Conservation (phyloP, 2,113 vertebrate species). For the Alexandromys fortis region DNA sequence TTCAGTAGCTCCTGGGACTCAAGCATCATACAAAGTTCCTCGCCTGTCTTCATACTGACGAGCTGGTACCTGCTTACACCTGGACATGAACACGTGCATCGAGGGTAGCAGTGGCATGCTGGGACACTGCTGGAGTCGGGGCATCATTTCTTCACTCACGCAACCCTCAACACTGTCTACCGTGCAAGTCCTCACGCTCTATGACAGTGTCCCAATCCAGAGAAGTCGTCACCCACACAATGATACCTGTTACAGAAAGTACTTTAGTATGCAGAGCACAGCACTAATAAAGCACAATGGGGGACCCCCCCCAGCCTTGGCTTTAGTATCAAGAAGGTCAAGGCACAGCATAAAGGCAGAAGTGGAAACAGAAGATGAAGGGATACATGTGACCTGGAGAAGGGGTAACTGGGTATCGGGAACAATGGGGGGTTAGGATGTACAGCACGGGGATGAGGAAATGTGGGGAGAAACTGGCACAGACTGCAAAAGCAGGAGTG, state of each 20-base stretch:
- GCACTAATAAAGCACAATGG: neutral
- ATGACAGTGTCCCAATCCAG: neutral
- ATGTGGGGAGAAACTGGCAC: neutral
- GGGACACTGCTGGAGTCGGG: neutral
- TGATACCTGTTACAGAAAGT: neutral
- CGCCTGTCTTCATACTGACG: constrained; percentile 3
- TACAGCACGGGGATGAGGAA: no score
- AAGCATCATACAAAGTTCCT: neutral
- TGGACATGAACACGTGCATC: neutral
- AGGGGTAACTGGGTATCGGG: neutral
- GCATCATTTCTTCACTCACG: neutral
- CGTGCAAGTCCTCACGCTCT: neutral
- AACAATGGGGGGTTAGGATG: neutral
- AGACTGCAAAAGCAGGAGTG: neutral
- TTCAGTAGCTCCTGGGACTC: neutral
- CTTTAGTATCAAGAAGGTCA: neutral
- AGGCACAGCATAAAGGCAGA: neutral
- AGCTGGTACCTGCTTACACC: constrained; percentile 29
- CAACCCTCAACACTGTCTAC: neutral
- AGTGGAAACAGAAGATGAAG: neutral
- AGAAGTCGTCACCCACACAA: neutral
- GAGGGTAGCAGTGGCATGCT: neutral
- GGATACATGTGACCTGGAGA: neutral
- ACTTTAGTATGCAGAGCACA: neutral
- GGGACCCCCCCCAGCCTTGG: neutral